Conservation (phyloP, 2,888 invertebrate species). For the Diaprepes abbreviatus region DNA sequence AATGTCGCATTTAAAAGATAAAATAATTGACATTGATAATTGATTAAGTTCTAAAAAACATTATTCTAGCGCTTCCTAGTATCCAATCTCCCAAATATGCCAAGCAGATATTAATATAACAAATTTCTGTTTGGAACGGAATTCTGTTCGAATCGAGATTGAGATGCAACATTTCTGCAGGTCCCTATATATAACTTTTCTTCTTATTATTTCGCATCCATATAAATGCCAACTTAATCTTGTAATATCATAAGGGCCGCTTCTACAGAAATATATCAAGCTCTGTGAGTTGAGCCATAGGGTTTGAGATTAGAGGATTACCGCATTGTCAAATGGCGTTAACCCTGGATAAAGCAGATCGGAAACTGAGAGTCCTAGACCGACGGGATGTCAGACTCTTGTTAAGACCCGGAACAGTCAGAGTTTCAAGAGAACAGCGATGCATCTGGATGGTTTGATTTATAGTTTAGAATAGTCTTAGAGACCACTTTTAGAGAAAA, state of each 20-base stretch:
- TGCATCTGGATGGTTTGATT: neutral
- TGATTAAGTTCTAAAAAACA: too few relatives aligned
- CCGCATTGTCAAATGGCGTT: slow-evolving; percentile 17
- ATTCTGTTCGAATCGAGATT: too few relatives aligned
- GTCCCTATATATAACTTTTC: neutral
- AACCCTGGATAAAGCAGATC: slow-evolving; percentile 15
- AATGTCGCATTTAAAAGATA: too few relatives aligned
- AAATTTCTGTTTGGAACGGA: too few relatives aligned
- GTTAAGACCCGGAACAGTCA: slow-evolving; percentile 4
- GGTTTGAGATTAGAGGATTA: slow-evolving; percentile 10
- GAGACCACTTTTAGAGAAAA: too few relatives aligned
- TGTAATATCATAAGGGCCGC: slow-evolving; percentile 16
- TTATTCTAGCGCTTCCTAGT: too few relatives aligned
- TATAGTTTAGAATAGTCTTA: too few relatives aligned
- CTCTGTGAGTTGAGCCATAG: slow-evolving; percentile 2
- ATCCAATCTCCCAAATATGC: too few relatives aligned
- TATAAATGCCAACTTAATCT: slow-evolving; percentile 17
- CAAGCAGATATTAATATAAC: too few relatives aligned
- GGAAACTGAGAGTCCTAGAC: slow-evolving; percentile 10
- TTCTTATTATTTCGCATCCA: neutral
- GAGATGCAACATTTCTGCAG: too few relatives aligned
- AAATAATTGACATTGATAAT: too few relatives aligned
- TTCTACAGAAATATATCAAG: slow-evolving; percentile 8
- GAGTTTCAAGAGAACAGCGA: neutral
- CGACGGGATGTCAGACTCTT: slow-evolving; percentile 2